These are phyloP conservation scores for Tipula lateralis DNA, from an alignment of 2,888 invertebrate genomes.

Conservation along the genomic window DNA sequence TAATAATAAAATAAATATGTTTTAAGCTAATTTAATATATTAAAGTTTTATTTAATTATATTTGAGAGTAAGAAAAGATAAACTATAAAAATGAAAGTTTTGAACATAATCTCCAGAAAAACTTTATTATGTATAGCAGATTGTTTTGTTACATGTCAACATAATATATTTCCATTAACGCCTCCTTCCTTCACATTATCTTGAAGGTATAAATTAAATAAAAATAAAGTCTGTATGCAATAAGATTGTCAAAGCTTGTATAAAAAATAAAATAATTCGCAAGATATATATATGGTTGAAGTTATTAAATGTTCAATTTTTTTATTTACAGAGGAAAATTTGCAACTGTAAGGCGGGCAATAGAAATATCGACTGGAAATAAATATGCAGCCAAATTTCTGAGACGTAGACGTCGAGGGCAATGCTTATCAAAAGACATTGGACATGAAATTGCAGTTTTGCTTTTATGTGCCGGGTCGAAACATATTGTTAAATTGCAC, in stretches of 20 bases:
- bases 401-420: constrained; percentile 81
- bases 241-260: not conserved
- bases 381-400: constrained; percentile 96
- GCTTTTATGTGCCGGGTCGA: constrained; percentile 75
- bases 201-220: not conserved
- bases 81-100: constrained; percentile 12
- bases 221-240: not conserved
- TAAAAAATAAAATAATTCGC: not conserved
- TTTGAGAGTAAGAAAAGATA: not conserved
- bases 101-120: not conserved
- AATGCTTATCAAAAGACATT: constrained; percentile 81
- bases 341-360: constrained; percentile 87
- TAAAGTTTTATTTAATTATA: not conserved
- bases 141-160: not conserved
- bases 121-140: not conserved
- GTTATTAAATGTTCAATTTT: not conserved
- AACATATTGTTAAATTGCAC: constrained; percentile 83
- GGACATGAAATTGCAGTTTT: constrained; percentile 92
- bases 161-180: not conserved
- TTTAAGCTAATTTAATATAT: not conserved
- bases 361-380: constrained; percentile 77
- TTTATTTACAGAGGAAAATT: constrained; percentile 86
- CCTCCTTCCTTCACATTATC: not conserved
- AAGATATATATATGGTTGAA: not conserved
- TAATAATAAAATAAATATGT: not conserved